These are phyloP conservation scores for Gorsachius magnificus DNA, from an alignment of 2,797 vertebrate species.

Conservation along the genomic window DNA sequence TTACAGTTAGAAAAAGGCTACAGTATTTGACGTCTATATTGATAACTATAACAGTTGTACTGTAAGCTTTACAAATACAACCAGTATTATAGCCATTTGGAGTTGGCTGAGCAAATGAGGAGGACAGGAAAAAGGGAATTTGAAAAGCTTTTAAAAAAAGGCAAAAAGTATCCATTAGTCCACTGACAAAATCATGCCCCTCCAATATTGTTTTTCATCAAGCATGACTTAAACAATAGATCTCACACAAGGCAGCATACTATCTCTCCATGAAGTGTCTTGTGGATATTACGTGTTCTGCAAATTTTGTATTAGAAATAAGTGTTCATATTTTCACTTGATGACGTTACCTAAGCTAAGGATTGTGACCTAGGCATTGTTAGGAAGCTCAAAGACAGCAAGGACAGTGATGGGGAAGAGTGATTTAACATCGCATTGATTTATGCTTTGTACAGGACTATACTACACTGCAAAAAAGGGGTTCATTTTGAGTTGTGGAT, in stretches of 20 bases:
- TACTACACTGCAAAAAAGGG: background rate
- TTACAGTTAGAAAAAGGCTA: background rate
- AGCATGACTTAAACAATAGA: background rate
- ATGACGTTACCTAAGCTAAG: background rate
- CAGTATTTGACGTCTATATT: background rate
- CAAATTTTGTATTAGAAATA: background rate
- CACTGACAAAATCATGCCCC: background rate
- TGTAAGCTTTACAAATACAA: background rate
- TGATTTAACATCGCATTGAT: background rate
- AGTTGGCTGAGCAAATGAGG: background rate
- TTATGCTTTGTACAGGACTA: background rate
- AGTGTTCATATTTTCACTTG: background rate
- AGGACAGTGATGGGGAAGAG: background rate
- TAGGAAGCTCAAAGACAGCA: conserved; percentile 5
- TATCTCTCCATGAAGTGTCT: background rate
- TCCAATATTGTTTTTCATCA: background rate
- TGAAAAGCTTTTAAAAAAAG: background rate
- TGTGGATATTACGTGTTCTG: background rate
- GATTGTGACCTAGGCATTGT: background rate
- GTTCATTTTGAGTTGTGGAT: conserved; percentile 22
- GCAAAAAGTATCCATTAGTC: background rate
- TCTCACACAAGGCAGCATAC: background rate
- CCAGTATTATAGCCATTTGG: background rate
- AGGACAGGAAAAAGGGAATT: background rate
- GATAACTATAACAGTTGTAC: background rate